Evolutionary conservation across 1,140 invertebrate species (phyloP), one percentile per base, ranked within the genome.

Genomic region (Macrocentrus cingulum): DNA sequence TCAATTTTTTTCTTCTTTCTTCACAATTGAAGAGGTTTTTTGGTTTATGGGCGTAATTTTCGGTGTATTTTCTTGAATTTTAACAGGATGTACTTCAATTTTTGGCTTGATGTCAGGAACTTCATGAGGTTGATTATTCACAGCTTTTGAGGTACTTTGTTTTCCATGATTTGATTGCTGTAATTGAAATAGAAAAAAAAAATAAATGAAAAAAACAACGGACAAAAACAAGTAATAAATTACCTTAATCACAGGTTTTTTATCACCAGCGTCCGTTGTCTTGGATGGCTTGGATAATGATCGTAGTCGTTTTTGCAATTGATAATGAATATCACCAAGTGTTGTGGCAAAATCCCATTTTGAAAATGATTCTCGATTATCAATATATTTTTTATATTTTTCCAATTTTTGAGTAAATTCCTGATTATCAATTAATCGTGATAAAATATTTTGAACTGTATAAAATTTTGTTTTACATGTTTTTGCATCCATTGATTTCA

Each of bases 91-190:
- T 29, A 9, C 22, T 25, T 37, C 36, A 54, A 42, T 9, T 16
- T 22, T 39, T 23, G 18, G 18, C 20, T 54, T 44, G 1, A 25
- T 39, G 11, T 25, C 22, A 8, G 51, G 51, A 25, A 54, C 39
- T 13, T 42, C 51, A 22, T 25, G 13, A 9, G 44, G 18, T 3
- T 44, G 16, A 44, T 20, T 3, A 5, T 44, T 15, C 5, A 7
- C 41, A 1, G 8, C 8, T 44, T 7, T 19, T 19, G 7, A 22
- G 18, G 8, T 4, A 39, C 13, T 39, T 3, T 4, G 8, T 8
- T 9, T 29, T 5, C 25, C 25, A 29, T 4, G 25, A 29, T 29
- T 39, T 39, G 36, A 39, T 11, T 39, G 8, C 2, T 4, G 13
- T 39, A 5, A 39, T 15, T 5, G 36, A 4, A 39, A 39, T 11